A percentile compares a stretch with the other conserved stretches of the same genome.
Evolutionary conservation across 1,140 invertebrate genomes (phyloP).

Genomic region (Eupristina koningsbergeri): DNA sequence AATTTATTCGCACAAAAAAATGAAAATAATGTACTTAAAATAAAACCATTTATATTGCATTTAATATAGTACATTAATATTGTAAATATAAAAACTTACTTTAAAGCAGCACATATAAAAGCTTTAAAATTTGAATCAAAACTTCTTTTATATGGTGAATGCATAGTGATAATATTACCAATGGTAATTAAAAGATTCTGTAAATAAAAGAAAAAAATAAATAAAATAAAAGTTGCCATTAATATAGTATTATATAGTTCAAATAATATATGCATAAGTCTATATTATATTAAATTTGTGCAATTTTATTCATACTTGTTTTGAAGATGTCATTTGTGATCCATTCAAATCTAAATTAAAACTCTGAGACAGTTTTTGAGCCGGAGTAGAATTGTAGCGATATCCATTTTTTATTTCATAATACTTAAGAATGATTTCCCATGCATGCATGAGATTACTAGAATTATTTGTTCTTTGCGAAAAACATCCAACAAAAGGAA

Average conservation of each 20-base stretch:
- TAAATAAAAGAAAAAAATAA: too few relatives aligned
- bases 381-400: constrained; percentile 94
- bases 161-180: constrained; percentile 92
- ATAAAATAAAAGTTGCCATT: too few relatives aligned
- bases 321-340: constrained; percentile 88
- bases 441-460: constrained; percentile 83
- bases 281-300: not conserved
- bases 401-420: constrained; percentile 93
- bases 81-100: constrained; percentile 85
- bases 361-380: constrained; percentile 96
- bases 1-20: constrained; percentile 87
- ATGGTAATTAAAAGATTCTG: constrained; percentile 91
- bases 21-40: constrained; percentile 23
- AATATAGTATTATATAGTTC: too few relatives aligned
- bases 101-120: constrained; percentile 95
- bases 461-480: constrained; percentile 77
- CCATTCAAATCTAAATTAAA: constrained; percentile 97
- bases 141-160: constrained; percentile 93
- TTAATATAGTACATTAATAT: constrained; percentile 27
- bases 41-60: constrained; percentile 43
- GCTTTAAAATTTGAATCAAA: constrained; percentile 98
- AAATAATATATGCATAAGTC: too few relatives aligned
- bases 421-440: constrained; percentile 92
- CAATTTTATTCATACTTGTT: constrained; percentile 77
- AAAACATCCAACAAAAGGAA: constrained; percentile 94